These are phyloP conservation scores for Caenorhabditis remanei DNA, from an alignment of 1,140 invertebrate species.

Conservation along the genomic window DNA sequence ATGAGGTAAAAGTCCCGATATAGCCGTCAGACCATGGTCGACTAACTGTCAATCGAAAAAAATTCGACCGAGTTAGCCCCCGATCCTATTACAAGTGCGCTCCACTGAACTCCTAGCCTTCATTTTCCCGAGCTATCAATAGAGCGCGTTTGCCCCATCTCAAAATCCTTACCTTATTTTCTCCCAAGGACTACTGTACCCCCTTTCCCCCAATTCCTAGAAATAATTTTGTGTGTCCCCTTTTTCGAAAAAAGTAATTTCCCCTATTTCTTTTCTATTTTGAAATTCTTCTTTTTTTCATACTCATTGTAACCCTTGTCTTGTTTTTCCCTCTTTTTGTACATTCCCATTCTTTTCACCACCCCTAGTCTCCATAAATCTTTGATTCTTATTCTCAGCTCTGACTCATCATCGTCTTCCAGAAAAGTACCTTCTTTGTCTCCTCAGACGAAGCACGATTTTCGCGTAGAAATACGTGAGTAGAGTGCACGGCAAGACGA, in stretches of 20 bases:
- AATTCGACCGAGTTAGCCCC: too few species aligned
- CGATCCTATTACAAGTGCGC: too few species aligned
- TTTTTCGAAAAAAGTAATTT: not conserved
- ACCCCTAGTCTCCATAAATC: not conserved
- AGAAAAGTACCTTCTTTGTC: constrained; percentile 53
- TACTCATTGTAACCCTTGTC: not conserved
- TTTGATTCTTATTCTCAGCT: not conserved
- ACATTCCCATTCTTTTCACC: not conserved
- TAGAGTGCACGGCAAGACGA: constrained; percentile 56
- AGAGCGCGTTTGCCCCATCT: too few species aligned
- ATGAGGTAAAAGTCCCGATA: too few species aligned
- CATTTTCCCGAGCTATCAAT: too few species aligned
- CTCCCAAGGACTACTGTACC: too few species aligned
- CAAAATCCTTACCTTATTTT: too few species aligned
- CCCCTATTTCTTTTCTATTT: not conserved
- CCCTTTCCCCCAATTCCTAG: too few species aligned
- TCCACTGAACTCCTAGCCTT: too few species aligned
- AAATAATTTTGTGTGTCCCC: not conserved
- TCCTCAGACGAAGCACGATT: constrained; percentile 58
- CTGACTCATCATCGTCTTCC: not conserved
- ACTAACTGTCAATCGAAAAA: too few species aligned
- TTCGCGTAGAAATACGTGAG: constrained; percentile 61
- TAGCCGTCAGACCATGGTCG: too few species aligned
- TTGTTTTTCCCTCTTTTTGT: not conserved
- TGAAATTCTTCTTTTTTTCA: not conserved